Evolutionary conservation across 2,113 vertebrate species (phyloP).

Genomic region (Sclerurus mexicanus): DNA sequence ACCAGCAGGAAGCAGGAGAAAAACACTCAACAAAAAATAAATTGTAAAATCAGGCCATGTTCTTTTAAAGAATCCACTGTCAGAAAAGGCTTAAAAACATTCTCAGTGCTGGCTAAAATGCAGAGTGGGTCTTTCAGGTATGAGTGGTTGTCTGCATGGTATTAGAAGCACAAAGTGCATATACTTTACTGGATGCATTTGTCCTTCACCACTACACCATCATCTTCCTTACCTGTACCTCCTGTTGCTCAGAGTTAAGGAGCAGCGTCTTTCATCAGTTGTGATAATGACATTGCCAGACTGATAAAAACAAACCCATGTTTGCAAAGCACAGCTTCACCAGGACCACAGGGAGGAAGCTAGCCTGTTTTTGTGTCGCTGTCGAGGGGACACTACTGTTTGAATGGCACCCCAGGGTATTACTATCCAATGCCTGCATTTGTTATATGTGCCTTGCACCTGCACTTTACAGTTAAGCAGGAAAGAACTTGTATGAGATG

Average conservation of each 20-base stretch:
- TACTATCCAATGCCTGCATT: background rate
- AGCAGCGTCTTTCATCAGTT: background rate
- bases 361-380: background rate
- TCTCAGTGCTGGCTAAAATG: background rate
- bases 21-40: background rate
- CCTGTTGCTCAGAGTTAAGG: background rate
- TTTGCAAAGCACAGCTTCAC: background rate
- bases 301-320: background rate
- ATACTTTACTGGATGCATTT: background rate
- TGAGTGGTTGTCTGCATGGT: background rate
- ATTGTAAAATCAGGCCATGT: background rate
- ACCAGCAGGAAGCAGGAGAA: background rate
- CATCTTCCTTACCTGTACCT: background rate
- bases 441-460: background rate
- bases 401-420: background rate
- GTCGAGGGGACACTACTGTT: background rate
- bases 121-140: background rate
- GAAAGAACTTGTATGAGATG: background rate
- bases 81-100: background rate
- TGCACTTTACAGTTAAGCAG: background rate
- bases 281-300: background rate
- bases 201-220: background rate
- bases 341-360: background rate
- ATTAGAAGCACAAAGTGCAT: background rate
- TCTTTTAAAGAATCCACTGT: background rate